Percentiles rank a stretch among this genome's conserved stretches.
Evolutionary conservation across 35 echinoderm and acorn worm species (phyloP).

Genomic region (Chiridota heheva): DNA sequence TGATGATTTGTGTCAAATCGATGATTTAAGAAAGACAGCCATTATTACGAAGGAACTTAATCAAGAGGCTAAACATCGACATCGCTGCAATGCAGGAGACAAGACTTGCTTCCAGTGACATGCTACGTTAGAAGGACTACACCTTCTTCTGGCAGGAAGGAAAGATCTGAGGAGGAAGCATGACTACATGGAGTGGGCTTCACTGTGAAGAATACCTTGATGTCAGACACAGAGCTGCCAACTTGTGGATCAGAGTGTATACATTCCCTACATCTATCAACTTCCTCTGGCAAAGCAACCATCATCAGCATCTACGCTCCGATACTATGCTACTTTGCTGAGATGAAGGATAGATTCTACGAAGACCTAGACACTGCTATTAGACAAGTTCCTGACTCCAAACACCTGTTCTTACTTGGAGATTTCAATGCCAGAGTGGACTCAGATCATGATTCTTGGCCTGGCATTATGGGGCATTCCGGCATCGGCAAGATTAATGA

Average conservation of each 20-base stretch:
- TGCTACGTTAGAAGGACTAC: slow-evolving; percentile 9
- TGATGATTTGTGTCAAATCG: slow-evolving; percentile 24
- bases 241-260: not conserved
- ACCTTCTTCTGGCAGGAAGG: slow-evolving; percentile 43
- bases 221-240: not conserved
- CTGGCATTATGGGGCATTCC: not conserved
- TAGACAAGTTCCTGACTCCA: not conserved
- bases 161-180: not conserved
- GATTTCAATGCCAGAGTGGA: slow-evolving; percentile 54
- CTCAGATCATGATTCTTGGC: slow-evolving; percentile 11
- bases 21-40: slow-evolving; percentile 22
- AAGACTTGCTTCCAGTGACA: not conserved
- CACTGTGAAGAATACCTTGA: not conserved
- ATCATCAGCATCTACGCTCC: slow-evolving; percentile 22
- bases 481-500: slow-evolving; percentile 35
- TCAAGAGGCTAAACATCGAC: slow-evolving; percentile 4
- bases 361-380: not conserved
- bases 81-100: slow-evolving; percentile 44
- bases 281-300: not conserved
- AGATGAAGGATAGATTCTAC: slow-evolving; percentile 19
- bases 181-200: slow-evolving; percentile 15
- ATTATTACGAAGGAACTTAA: slow-evolving; percentile 3
- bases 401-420: slow-evolving; percentile 14
- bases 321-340: not conserved
- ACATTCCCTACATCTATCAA: not conserved